phyloP scores from a whole-genome alignment of 1,140 invertebrate species.

The Lordiphosa mommai region DNA sequence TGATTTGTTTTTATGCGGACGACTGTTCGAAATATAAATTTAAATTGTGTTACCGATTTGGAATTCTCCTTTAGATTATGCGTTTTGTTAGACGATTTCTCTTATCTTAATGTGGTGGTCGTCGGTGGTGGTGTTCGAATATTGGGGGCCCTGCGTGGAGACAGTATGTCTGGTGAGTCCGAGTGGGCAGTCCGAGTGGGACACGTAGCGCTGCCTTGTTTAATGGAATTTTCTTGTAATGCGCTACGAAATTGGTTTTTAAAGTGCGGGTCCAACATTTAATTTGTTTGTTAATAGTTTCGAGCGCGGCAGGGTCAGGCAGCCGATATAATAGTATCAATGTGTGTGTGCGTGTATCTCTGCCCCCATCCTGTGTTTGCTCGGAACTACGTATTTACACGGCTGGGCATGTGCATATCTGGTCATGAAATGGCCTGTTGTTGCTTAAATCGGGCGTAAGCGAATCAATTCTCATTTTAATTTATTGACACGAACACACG shows the following conservation, averaged over 20 bases:
- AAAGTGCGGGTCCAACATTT: constrained; percentile 77
- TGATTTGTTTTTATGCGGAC: constrained; percentile 51
- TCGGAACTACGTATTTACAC: constrained; percentile 34
- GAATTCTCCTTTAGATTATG: constrained; percentile 66
- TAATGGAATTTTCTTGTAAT: constrained; percentile 79
- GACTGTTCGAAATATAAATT: constrained; percentile 58
- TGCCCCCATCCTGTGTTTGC: constrained; percentile 40
- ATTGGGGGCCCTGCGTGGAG: constrained; percentile 34
- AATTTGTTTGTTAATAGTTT: constrained; percentile 79
- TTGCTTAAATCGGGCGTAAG: constrained; percentile 76
- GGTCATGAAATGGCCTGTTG: constrained; percentile 68
- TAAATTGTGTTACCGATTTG: constrained; percentile 75
- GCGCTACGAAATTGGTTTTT: constrained; percentile 73
- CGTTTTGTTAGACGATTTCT: constrained; percentile 78
- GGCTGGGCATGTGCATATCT: constrained; percentile 44
- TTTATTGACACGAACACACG: constrained; percentile 71
- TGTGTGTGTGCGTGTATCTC: constrained; percentile 14
- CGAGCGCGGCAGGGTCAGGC: constrained; percentile 43
- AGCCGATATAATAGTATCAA: constrained; percentile 4
- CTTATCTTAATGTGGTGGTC: constrained; percentile 70
- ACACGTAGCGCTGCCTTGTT: constrained; percentile 41
- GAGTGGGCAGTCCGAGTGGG: constrained; percentile 2
- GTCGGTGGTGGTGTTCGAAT: constrained; percentile 12
- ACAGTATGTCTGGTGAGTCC: constrained; percentile 59
- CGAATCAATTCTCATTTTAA: constrained; percentile 78